Evolutionary conservation across 2,888 invertebrate species (phyloP).

Genomic region (Chironomus riparius): DNA sequence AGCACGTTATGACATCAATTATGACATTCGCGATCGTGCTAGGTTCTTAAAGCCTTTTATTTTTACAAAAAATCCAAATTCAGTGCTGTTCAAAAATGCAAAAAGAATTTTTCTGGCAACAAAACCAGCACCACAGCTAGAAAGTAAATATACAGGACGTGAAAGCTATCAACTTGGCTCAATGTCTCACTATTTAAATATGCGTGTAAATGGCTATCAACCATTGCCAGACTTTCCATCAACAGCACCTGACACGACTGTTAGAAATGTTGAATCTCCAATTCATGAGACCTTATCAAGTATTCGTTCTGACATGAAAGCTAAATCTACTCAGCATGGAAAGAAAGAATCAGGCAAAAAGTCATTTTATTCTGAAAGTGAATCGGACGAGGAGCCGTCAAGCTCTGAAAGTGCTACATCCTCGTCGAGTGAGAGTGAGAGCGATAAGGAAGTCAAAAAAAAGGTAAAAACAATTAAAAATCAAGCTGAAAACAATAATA

Average conservation of each 20-base stretch:
- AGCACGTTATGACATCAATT: constrained; percentile 94
- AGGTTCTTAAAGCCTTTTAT: constrained; percentile 78
- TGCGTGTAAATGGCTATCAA: constrained; percentile 77
- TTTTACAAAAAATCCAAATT: constrained; percentile 48
- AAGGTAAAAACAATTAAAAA: neutral
- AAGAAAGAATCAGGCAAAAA: constrained; percentile 37
- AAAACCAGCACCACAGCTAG: constrained; percentile 87
- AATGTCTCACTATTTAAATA: constrained; percentile 87
- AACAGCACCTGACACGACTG: constrained; percentile 60
- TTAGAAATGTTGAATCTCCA: constrained; percentile 60
- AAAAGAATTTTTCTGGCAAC: constrained; percentile 79
- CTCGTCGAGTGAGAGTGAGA: constrained; percentile 32
- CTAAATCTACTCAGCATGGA: constrained; percentile 29
- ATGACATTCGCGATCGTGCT: constrained; percentile 93
- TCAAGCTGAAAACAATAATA: neutral
- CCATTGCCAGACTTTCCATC: constrained; percentile 78
- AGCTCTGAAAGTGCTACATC: neutral
- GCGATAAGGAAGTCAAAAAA: neutral
- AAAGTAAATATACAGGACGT: constrained; percentile 74
- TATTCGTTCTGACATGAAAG: neutral
- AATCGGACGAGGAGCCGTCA: constrained; percentile 34
- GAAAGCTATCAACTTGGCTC: constrained; percentile 89
- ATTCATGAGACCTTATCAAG: neutral
- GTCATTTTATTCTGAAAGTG: constrained; percentile 55
- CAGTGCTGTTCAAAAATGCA: constrained; percentile 57